These are phyloP conservation scores for Enteromius thamalakanensis DNA, from an alignment of 2,797 vertebrate genomes.

Conservation along the genomic window DNA sequence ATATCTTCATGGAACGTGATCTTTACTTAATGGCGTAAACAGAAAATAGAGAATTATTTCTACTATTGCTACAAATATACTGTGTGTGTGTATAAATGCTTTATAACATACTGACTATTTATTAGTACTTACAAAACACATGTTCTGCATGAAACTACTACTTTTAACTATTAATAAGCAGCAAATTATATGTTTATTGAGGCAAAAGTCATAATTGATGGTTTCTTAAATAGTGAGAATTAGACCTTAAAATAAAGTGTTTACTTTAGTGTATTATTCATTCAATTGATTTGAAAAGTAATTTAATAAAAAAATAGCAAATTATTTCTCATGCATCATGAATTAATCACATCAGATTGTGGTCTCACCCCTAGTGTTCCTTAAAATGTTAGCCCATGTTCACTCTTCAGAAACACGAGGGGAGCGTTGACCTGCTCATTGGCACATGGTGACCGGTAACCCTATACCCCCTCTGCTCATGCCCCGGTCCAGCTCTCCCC, in stretches of 20 bases:
- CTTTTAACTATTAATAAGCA: no score
- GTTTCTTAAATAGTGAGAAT: neutral
- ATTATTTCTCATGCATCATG: neutral
- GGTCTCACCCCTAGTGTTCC: neutral
- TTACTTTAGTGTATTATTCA: neutral
- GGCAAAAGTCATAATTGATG: no score
- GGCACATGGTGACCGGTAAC: conserved; percentile 46
- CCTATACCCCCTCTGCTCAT: conserved; percentile 28
- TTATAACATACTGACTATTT: no score
- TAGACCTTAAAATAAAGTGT: neutral
- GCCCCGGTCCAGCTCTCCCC: conserved; percentile 36
- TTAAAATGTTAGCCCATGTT: neutral
- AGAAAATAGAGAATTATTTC: no score
- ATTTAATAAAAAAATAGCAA: neutral
- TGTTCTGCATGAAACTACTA: no score
- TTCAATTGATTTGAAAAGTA: neutral
- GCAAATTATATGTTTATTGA: no score
- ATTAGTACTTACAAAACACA: no score
- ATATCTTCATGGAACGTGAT: no score
- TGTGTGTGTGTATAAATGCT: no score
- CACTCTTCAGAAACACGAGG: conserved; percentile 18
- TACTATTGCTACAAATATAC: no score
- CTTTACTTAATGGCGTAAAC: no score
- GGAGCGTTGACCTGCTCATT: conserved; percentile 37
- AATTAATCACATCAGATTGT: neutral